Percentiles rank a stretch among this genome's conserved stretches.
Evolutionary conservation across 2,113 vertebrate genomes (phyloP).

Genomic region (western clawed frog (Xenopus tropicalis)): DNA sequence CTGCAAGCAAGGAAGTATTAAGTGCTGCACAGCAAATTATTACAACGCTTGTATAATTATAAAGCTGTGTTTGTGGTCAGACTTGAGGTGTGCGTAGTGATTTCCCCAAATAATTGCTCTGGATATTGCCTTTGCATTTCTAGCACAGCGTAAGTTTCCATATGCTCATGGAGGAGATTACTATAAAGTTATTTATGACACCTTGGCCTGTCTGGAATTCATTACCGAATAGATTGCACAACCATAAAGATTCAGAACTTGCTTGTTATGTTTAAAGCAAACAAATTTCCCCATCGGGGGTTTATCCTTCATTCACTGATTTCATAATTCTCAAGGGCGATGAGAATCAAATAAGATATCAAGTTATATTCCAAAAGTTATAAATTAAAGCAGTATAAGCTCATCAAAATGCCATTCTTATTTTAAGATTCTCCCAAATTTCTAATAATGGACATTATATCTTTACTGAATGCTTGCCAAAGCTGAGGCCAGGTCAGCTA

Average conservation of each 20-base stretch:
- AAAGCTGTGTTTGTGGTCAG: not conserved
- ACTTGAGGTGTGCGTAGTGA: not conserved
- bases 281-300: constrained; percentile 9
- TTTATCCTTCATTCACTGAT: not conserved
- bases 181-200: constrained; percentile 22
- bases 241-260: constrained; percentile 21
- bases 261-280: constrained; percentile 4
- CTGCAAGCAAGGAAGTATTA: too few species aligned
- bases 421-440: not conserved
- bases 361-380: not conserved
- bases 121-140: constrained; percentile 12
- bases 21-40: not conserved
- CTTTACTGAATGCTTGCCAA: too few species aligned
- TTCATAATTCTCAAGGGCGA: not conserved
- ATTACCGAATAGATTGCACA: constrained; percentile 22
- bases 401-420: constrained; percentile 1
- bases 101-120: constrained; percentile 1
- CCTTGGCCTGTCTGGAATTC: constrained; percentile 16
- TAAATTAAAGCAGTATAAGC: constrained; percentile 1
- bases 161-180: constrained; percentile 2
- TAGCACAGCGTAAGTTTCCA: not conserved
- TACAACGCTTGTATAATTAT: not conserved
- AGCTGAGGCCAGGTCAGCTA: too few species aligned
- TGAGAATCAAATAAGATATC: not conserved
- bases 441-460: too few species aligned